Base-by-base conservation (phyloP, 1,140 invertebrate genomes). In the Harlomillsia oculata region DNA sequence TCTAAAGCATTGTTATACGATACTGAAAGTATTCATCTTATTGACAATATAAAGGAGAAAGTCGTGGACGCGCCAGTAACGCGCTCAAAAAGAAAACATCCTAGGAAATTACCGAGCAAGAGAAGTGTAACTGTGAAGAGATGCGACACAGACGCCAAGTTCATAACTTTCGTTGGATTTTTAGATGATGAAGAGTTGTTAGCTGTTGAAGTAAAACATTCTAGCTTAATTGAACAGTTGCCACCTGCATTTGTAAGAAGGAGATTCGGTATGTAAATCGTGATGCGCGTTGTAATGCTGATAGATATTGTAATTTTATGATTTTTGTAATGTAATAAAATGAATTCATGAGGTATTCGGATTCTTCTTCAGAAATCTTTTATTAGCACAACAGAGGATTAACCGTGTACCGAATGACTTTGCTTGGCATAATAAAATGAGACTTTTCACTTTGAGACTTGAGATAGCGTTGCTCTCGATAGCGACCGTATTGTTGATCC, bases 241-340 rank as follows among this genome's bases (percentile, higher is more conserved):
- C 63, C 63, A 48, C 59, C 59, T 37, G 63, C 60, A 8, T 62
- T 65, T 60, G 57, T 50, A 5, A 65, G 53, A 51, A 65, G 62
- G 32, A 29, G 60, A 16, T 65, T 62, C 49, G 63, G 63, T 41
- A 53, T 57, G 45, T 64, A 56, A 59, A 55, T 21, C 13, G 23
- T 14, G 14, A 25, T 32, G 28, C 40, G 20, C 44, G 18, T 43
- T 39, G 4, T 14, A 3, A 21, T n/a, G 49, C 36, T 21, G 5
- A 37, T 20, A 18, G 23, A 37, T 4, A 48, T 56, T 16, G 29
- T 28, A 56, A 30, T 44, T 14, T 40, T 53, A 18, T n/a, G 30
- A 29, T 14, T 34, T 18, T 41, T n/a, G 23, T 45, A 32, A 28
- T 21, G 46, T 28, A 16, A 55, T n/a, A 18, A 20, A 45, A 36